Evolutionary conservation across 2,113 vertebrate species (phyloP).

Genomic region (rabbit (Oryctolagus cuniculus)): mOryCun1.1 NC_091441.1:81784501-81785000

Average conservation of each 20-base stretch:
- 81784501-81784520: not conserved
- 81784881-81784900: constrained; percentile 3
- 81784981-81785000: not conserved
- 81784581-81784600: constrained; percentile 1
- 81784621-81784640: not conserved
- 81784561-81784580: constrained; percentile 3
- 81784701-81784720: not conserved
- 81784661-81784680: constrained; percentile 8
- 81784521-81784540: not conserved
- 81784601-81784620: not conserved
- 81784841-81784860: constrained; percentile 36
- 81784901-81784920: not conserved
- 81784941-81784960: not conserved
- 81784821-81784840: not conserved
- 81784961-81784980: not conserved
- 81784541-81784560: not conserved
- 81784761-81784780: not conserved
- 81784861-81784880: not conserved
- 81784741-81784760: not conserved
- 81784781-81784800: not conserved
- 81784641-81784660: not conserved
- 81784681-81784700: not conserved
- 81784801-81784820: not conserved
- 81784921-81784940: not conserved
- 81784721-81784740: not conserved